These are phyloP conservation scores for Heliconius nattereri DNA, from an alignment of 1,140 invertebrate genomes.

Conservation along the genomic window DNA sequence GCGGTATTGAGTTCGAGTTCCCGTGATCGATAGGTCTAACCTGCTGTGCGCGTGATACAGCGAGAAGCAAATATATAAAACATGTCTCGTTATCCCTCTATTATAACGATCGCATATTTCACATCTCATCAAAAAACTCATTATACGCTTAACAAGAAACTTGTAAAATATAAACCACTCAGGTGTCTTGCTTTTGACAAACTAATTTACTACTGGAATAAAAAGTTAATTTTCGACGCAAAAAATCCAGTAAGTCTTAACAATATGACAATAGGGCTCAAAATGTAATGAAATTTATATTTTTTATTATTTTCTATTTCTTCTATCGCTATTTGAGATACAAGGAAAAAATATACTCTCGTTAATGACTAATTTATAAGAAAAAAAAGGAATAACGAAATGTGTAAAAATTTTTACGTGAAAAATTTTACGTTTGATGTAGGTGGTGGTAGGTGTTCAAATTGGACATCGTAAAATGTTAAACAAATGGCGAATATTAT, in stretches of 20 bases:
- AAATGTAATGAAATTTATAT: not conserved
- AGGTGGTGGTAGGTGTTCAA: not conserved
- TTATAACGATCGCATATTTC: constrained; percentile 37
- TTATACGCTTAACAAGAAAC: constrained; percentile 52
- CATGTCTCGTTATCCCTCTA: not conserved
- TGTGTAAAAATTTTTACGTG: constrained; percentile 18
- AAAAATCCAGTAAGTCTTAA: not conserved
- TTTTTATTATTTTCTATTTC: not conserved
- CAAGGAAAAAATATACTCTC: constrained; percentile 46
- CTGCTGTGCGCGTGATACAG: no score
- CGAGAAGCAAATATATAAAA: no score
- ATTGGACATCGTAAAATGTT: not conserved
- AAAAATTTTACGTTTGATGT: not conserved
- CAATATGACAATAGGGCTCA: not conserved
- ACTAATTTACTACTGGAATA: constrained; percentile 55
- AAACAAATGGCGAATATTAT: not conserved
- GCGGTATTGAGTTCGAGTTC: no score
- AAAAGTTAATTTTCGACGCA: not conserved
- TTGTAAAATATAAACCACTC: constrained; percentile 59
- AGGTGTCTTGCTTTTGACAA: constrained; percentile 60
- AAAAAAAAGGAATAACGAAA: constrained; percentile 30
- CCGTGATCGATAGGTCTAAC: no score
- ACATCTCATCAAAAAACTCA: constrained; percentile 50
- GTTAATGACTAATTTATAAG: constrained; percentile 53
- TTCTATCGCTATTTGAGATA: constrained; percentile 47